These are phyloP conservation scores for Dendrolimus pini DNA, from an alignment of 2,888 invertebrate species.

Conservation along the genomic window DNA sequence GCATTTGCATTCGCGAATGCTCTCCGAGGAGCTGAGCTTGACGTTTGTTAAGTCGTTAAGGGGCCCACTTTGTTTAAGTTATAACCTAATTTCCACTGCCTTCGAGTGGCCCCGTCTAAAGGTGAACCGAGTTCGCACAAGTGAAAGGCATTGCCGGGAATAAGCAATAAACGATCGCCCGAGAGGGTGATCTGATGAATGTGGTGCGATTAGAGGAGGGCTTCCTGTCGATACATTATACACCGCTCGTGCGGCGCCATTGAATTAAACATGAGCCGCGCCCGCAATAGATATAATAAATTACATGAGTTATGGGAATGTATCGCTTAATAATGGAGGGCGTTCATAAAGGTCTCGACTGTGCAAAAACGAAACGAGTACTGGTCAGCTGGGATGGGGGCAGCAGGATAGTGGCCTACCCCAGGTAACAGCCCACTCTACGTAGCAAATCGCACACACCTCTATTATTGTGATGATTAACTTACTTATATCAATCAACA, in stretches of 20 bases:
- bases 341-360: neutral
- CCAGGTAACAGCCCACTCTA: neutral
- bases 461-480: no score
- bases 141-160: constrained; percentile 9
- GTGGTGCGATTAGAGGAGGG: neutral
- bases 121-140: neutral
- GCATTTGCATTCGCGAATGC: neutral
- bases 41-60: neutral
- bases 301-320: constrained; percentile 22
- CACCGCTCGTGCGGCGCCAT: neutral
- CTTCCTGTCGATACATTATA: no score
- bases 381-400: neutral
- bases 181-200: constrained; percentile 13
- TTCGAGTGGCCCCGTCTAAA: no score
- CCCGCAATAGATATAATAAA: constrained; percentile 17
- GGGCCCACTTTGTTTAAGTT: neutral
- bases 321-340: constrained; percentile 22
- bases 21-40: neutral
- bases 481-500: no score
- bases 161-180: constrained; percentile 25
- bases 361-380: no score
- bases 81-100: no score
- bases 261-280: constrained; percentile 20
- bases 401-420: neutral
- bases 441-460: no score